Percentiles rank a stretch among this genome's conserved stretches.
Evolutionary conservation across 2,797 vertebrate species (phyloP).

Genomic region (Ambastaia sidthimunki): DNA sequence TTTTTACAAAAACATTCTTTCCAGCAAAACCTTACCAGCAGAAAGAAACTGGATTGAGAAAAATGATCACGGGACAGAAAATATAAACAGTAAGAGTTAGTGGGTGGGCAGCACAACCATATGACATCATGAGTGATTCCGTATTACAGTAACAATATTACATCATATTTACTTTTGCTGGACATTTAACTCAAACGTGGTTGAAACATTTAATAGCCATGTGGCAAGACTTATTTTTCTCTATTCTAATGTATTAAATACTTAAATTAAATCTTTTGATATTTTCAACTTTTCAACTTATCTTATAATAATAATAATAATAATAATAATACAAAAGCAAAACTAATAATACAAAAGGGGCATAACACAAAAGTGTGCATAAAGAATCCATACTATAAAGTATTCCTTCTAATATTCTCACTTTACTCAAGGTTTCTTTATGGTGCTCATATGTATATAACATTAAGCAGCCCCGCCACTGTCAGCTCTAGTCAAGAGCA

Average conservation of each 20-base stretch:
- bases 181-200: not conserved
- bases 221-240: too few relatives aligned
- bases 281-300: too few relatives aligned
- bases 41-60: constrained; percentile 2
- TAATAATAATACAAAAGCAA: too few relatives aligned
- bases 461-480: not conserved
- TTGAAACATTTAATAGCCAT: not conserved
- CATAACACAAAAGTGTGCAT: too few relatives aligned
- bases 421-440: not conserved
- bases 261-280: too few relatives aligned
- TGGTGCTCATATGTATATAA: not conserved
- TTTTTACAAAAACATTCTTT: constrained; percentile 28
- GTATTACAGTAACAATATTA: not conserved
- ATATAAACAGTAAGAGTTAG: not conserved
- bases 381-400: too few relatives aligned
- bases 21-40: not conserved
- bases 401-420: not conserved
- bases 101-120: not conserved
- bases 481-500: not conserved
- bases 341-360: too few relatives aligned
- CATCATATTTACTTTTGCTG: not conserved
- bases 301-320: too few relatives aligned
- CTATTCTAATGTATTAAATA: too few relatives aligned
- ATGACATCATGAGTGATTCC: not conserved
- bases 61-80: not conserved